Percentiles rank a stretch among this genome's conserved stretches.
These are phyloP conservation scores for Cercocebus atys DNA, from an alignment of 2,113 vertebrate genomes.

Conservation along the genomic window DNA sequence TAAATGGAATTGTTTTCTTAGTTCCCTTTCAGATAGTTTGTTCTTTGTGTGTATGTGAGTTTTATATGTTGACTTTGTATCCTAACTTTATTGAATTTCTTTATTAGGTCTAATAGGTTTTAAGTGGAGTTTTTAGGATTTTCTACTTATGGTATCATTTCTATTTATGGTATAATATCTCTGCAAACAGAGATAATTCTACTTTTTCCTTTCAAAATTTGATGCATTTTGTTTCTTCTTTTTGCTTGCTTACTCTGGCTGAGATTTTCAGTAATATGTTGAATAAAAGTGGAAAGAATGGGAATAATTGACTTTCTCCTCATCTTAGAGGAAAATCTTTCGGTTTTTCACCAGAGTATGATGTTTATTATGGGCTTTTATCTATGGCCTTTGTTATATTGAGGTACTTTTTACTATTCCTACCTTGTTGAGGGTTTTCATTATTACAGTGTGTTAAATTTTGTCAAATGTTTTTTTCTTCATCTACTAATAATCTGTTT, in stretches of 20 bases:
- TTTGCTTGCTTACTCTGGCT: too few species aligned
- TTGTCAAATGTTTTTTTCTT: not conserved
- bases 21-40: not conserved
- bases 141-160: not conserved
- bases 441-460: not conserved
- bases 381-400: not conserved
- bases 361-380: not conserved
- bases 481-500: not conserved
- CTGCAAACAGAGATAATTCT: too few species aligned
- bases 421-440: too few species aligned
- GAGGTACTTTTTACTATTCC: not conserved
- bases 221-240: too few species aligned
- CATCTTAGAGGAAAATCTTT: not conserved
- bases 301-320: not conserved
- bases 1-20: not conserved
- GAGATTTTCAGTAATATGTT: too few species aligned
- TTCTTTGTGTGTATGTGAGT: too few species aligned
- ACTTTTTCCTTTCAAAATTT: too few species aligned
- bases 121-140: not conserved
- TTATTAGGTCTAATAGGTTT: not conserved
- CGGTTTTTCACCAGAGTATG: not conserved
- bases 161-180: too few species aligned
- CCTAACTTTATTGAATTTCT: not conserved
- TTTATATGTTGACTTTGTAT: not conserved
- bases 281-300: not conserved